phyloP scores from a whole-genome alignment of 2,113 vertebrate species.

The Amazona vittata region DNA sequence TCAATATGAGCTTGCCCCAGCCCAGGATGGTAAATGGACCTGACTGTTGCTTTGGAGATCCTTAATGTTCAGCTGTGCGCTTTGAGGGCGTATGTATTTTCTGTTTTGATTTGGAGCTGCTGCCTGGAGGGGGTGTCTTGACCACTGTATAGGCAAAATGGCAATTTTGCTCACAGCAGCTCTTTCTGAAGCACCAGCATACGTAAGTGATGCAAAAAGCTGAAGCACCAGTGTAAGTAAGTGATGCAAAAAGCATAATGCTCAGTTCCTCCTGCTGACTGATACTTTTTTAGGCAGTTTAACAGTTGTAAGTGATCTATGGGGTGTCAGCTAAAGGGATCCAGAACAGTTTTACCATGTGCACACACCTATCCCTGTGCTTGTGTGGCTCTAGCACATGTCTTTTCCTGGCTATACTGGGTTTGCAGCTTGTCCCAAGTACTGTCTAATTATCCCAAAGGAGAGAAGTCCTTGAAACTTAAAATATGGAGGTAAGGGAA shows the following conservation, averaged over 20 bases:
- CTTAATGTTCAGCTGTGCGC: not conserved
- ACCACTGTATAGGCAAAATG: not conserved
- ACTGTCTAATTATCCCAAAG: not conserved
- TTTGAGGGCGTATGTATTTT: not conserved
- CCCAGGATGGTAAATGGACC: not conserved
- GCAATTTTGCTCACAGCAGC: not conserved
- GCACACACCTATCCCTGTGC: accelerated
- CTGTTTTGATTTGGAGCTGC: not conserved
- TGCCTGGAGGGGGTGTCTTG: not conserved
- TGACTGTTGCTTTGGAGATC: not conserved
- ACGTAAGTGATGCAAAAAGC: not conserved
- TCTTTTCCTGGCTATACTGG: not conserved
- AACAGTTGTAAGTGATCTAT: not conserved
- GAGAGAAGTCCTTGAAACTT: not conserved
- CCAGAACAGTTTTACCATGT: not conserved
- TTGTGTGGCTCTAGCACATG: not conserved
- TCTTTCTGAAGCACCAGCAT: not conserved
- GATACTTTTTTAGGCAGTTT: not conserved
- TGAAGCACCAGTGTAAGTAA: not conserved
- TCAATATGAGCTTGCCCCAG: not conserved
- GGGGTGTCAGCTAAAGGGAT: not conserved
- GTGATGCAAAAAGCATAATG: not conserved
- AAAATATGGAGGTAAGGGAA: not conserved
- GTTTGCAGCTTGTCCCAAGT: not conserved
- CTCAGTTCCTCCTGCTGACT: not conserved